Evolutionary conservation across 2,888 invertebrate species (phyloP), one percentile per base, ranked within the genome.

Genomic region (Drosophila bunnanda): DNA sequence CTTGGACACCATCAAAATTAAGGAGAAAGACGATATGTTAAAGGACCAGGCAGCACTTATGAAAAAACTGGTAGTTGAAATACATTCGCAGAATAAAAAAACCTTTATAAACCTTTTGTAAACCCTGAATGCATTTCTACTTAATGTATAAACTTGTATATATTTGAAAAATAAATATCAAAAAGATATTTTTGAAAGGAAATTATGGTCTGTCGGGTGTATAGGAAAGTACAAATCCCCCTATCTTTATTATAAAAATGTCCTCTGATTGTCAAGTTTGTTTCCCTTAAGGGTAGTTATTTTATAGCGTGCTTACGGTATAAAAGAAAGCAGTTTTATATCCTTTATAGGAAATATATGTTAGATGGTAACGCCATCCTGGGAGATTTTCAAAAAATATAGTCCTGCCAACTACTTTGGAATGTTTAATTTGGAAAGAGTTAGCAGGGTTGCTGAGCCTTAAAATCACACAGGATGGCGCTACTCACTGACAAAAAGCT

Each of bases 11-110:
- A 12, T 38, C 0, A 46, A 61, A 41, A 25, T 39, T 4, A 46
- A 48, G 32, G 48, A 54, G 7, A 48, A 48, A 20, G 64, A 67
- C 39, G 34, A 48, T 28, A 10, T 48, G 1, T n/a, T 54, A 46
- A 41, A 28, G 3, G 3, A 36, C 0, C 60, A 58, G 15, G 30
- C 15, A 6, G 17, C 15, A 12, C 30, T 12, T 4, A 22, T 59
- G 6, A 8, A 43, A 15, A 12, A 15, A 15, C 22, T 22, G 13
- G 4, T 7, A 22, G 6, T 22, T 13, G 2, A 20, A 8, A 22
- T 43, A 22, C 3, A 13, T 1, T 41, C 2, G 22, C 7, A 7
- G 4, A 43, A 3, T 4, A 43, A 43, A 43, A 25, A 1, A 4
- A n/a, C 0, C 6, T 2, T n/a, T n/a, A n/a, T n/a, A n/a, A n/a